These are phyloP conservation scores for Dasyprocta punctata DNA, from an alignment of 2,113 vertebrate species.

Conservation along the genomic window DNA sequence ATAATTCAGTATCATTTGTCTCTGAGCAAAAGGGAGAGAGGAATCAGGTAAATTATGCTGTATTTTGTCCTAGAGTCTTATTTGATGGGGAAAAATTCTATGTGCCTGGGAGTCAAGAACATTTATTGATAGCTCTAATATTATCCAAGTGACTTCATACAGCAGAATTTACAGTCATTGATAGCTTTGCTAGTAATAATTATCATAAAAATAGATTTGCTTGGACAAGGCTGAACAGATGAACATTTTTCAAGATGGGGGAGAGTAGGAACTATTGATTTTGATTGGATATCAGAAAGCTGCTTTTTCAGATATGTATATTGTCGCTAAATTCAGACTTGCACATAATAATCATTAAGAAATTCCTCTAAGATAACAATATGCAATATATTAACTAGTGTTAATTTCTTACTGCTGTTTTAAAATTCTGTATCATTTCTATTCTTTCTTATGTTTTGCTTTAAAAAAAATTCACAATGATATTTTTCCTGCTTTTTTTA, in stretches of 20 bases:
- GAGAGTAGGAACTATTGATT: background rate
- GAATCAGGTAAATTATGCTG: background rate
- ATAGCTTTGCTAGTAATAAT: conserved; percentile 48
- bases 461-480: too few relatives aligned
- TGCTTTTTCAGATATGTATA: background rate
- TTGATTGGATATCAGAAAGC: background rate
- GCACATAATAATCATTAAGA: background rate
- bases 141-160: conserved; percentile 36
- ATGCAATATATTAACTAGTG: too few relatives aligned
- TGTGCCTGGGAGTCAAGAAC: conserved; percentile 37
- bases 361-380: too few relatives aligned
- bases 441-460: too few relatives aligned
- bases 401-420: too few relatives aligned
- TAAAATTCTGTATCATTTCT: too few relatives aligned
- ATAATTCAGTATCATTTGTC: background rate
- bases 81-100: background rate
- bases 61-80: background rate
- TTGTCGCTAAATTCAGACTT: background rate
- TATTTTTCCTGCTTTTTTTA: background rate
- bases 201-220: conserved; percentile 58
- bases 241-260: conserved; percentile 43
- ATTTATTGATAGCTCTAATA: conserved; percentile 49
- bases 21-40: background rate
- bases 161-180: conserved; percentile 39
- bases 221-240: background rate